phyloP scores from a whole-genome alignment of 53 echinoderm and acorn worm species.

The Henricia sp. region DNA sequence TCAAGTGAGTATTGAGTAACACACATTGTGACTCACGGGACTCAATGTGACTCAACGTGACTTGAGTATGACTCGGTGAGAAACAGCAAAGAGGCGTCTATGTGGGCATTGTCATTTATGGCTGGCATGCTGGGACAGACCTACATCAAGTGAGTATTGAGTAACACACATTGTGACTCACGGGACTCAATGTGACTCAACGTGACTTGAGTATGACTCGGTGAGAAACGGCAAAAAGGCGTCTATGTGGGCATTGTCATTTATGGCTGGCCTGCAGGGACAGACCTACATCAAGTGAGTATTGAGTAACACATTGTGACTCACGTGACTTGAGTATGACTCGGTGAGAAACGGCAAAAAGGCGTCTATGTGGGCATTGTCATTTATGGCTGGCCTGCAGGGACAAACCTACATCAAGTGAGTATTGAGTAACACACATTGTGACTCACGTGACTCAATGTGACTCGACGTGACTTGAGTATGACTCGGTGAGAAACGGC shows the following conservation, averaged over 20 bases:
- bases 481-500: too few relatives aligned
- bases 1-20: constrained; percentile 92
- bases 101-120: constrained; percentile 68
- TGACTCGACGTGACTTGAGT: too few relatives aligned
- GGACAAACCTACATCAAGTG: constrained; percentile 82
- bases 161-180: too few relatives aligned
- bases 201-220: too few relatives aligned
- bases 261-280: constrained; percentile 72
- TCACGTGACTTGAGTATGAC: too few relatives aligned
- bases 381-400: constrained; percentile 68
- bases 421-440: too few relatives aligned
- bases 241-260: constrained; percentile 70
- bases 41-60: too few relatives aligned
- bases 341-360: constrained; percentile 68
- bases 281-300: constrained; percentile 84
- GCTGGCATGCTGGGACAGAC: constrained; percentile 66
- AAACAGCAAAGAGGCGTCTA: constrained; percentile 77
- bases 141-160: constrained; percentile 83
- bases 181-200: too few relatives aligned
- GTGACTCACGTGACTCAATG: too few relatives aligned
- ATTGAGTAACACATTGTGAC: too few relatives aligned
- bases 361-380: constrained; percentile 72
- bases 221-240: constrained; percentile 78
- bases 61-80: too few relatives aligned
- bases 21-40: too few relatives aligned